Evolutionary conservation across 2,797 vertebrate species (phyloP), one percentile per base, ranked within the genome.

Genomic region (Cryptoblepharus egeriae): DNA sequence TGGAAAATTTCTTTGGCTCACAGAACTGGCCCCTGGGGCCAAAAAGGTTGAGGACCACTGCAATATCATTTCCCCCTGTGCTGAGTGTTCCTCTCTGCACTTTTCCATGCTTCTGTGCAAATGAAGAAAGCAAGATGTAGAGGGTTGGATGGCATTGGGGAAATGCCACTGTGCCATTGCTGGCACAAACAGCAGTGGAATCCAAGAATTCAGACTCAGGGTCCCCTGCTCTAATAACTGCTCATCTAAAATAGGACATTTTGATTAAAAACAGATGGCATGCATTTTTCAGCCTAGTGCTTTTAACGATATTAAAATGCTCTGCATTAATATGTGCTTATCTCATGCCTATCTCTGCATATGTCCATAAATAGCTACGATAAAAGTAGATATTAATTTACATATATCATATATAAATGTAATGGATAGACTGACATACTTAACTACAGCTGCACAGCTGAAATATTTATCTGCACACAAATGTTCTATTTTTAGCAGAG

Each of bases 261-360:
- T 91, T 91, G 88, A 93, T 92, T 91, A 90, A 92, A 93, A 93
- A 93, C 91, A 94, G 88, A 92, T 93, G 92, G 87, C 82, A 79
- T 67, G 91, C 89, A 91, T 92, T 93, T 93, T 92, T 91, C 30
- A 87, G 90, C 87, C 80, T 76, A 49, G 81, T 65, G 65, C 75
- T 92, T 81, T 92, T 84, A 92, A 89, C 89, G 85, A 79, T 88
- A 93, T 89, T 94, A 89, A 93, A 93, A 93, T 91, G 81, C 83
- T 91, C 87, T 76, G 88, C 90, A 91, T 92, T 82, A 88, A 68
- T 88, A 84, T 88, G 85, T 79, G 85, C 87, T 94, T 91, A 88
- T 93, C 91, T 93, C 90, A 91, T 92, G 82, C 81, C 73, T 67
- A 81, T 35, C 79, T 74, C 60, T 32, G 84, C 77, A 69, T 67